phyloP scores from a whole-genome alignment of 2,888 invertebrate species.

The Meiosimyza decipiens region DNA sequence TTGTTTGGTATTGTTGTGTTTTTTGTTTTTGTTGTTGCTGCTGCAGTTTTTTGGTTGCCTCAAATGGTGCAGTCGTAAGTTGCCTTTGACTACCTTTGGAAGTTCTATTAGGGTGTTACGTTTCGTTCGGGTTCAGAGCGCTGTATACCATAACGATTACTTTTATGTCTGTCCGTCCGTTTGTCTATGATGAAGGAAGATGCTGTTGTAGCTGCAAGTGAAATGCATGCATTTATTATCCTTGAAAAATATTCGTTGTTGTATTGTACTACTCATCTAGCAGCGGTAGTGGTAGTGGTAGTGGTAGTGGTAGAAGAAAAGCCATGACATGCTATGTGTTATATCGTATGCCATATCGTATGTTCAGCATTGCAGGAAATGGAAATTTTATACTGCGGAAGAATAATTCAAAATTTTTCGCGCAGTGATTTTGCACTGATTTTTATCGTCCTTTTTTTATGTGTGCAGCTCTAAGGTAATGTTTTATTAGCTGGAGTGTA shows the following conservation, averaged over 20 bases:
- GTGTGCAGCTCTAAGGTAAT: no score
- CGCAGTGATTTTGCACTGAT: neutral
- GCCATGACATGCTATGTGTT: no score
- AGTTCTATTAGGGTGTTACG: no score
- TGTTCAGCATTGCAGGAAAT: slow-evolving; percentile 14
- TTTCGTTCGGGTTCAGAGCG: no score
- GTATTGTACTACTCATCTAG: no score
- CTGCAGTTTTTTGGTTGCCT: neutral
- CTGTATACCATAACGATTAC: slow-evolving; percentile 32
- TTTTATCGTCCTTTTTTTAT: no score
- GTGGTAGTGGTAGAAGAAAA: no score
- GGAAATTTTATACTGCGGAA: slow-evolving; percentile 23
- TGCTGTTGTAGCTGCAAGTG: slow-evolving; percentile 7
- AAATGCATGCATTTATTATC: slow-evolving; percentile 26
- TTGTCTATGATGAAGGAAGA: slow-evolving; percentile 7
- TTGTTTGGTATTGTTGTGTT: neutral
- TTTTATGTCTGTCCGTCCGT: neutral
- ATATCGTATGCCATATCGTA: neutral
- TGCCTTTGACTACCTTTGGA: slow-evolving; percentile 18
- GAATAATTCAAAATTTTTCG: slow-evolving; percentile 12
- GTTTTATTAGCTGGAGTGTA: no score
- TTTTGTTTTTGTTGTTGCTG: slow-evolving; percentile 6
- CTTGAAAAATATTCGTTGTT: neutral
- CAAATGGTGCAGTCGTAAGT: neutral
- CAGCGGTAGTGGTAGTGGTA: no score